phyloP scores from a whole-genome alignment of 2,113 vertebrate genomes.

The Paradisaea rubra region DNA sequence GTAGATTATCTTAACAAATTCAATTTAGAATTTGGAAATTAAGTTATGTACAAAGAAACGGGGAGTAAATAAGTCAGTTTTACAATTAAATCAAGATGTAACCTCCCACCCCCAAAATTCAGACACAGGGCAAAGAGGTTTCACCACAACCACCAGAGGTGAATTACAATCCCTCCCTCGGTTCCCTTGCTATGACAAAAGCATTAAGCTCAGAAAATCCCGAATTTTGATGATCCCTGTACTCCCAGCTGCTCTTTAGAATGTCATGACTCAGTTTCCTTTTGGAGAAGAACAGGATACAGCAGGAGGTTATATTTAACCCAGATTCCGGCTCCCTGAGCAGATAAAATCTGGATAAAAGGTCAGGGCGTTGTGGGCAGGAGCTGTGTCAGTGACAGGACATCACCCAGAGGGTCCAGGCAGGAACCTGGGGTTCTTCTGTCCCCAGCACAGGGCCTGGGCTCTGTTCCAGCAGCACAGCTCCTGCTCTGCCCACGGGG shows the following conservation, averaged over 20 bases:
- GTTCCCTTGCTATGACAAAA: neutral
- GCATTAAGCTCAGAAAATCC: neutral
- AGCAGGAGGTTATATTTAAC: neutral
- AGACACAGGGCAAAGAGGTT: neutral
- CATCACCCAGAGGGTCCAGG: neutral
- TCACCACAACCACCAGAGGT: neutral
- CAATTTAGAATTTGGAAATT: neutral
- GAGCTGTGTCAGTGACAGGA: neutral
- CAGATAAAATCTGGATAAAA: neutral
- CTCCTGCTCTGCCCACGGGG: neutral
- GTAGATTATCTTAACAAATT: neutral
- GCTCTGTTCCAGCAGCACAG: neutral
- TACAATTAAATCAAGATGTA: neutral
- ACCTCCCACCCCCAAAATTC: neutral
- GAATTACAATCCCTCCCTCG: neutral
- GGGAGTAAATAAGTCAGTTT: neutral
- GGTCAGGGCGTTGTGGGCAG: neutral
- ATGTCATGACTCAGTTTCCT: neutral
- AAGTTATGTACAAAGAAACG: neutral
- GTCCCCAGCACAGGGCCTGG: neutral
- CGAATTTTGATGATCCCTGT: accelerated
- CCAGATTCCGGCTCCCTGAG: neutral
- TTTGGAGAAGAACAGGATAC: neutral
- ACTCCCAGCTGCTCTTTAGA: neutral
- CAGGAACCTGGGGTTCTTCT: neutral